phyloP scores from a whole-genome alignment of 1,140 invertebrate genomes.

The Tetragonula clypearis region DNA sequence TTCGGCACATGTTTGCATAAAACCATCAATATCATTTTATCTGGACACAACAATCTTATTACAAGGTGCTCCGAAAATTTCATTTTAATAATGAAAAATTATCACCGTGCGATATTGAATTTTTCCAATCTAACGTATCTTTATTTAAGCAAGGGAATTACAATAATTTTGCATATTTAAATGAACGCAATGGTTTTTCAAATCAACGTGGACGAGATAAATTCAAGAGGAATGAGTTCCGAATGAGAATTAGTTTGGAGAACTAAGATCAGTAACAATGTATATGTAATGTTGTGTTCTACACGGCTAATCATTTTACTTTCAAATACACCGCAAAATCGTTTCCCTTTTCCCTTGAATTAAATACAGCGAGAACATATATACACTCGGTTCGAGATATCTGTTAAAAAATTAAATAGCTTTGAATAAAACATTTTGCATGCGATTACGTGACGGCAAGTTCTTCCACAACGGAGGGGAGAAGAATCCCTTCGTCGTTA shows the following conservation, averaged over 20 bases:
- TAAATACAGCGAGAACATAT: not conserved
- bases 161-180: not conserved
- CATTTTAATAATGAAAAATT: slow-evolving; percentile 16
- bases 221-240: not conserved
- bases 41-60: not conserved
- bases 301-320: slow-evolving; percentile 1
- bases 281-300: not conserved
- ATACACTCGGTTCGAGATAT: slow-evolving; percentile 29
- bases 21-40: slow-evolving; percentile 24
- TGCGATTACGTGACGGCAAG: slow-evolving; percentile 1
- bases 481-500: too few relatives aligned
- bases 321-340: slow-evolving; percentile 16
- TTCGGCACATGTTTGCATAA: slow-evolving; percentile 18
- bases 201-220: not conserved
- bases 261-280: not conserved
- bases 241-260: not conserved
- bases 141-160: not conserved
- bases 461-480: not conserved
- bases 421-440: slow-evolving; percentile 29
- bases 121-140: not conserved
- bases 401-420: slow-evolving; percentile 21
- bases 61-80: slow-evolving; percentile 12
- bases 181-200: not conserved
- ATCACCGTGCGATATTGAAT: not conserved
- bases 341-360: not conserved